phyloP scores from a whole-genome alignment of 2,888 invertebrate species.

The Koerneria pararmatus region DNA sequence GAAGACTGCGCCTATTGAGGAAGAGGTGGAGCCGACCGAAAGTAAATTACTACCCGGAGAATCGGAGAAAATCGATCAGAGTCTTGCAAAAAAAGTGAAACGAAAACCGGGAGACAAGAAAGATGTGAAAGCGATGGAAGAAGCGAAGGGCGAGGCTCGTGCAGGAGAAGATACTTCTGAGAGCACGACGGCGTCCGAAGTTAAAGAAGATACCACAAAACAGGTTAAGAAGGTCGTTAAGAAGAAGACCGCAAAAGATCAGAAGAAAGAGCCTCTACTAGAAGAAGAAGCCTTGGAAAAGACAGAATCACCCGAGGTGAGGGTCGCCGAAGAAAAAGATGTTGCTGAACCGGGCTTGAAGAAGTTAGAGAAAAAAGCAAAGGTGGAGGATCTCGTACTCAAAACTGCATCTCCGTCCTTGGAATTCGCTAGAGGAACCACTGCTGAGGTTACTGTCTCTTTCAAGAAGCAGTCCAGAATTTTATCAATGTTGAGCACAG shows the following conservation, averaged over 20 bases:
- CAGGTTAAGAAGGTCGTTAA: conserved; percentile 16
- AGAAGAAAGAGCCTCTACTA: background rate
- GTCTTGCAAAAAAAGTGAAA: too few relatives aligned
- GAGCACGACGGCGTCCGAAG: conserved; percentile 5
- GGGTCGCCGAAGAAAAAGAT: conserved; percentile 20
- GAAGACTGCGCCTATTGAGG: background rate
- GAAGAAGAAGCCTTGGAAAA: conserved; percentile 32
- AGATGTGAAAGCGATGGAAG: conserved; percentile 9
- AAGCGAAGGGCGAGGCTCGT: background rate
- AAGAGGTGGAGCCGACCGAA: background rate
- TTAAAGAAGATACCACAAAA: background rate
- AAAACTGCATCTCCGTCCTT: too few relatives aligned
- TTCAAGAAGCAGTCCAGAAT: too few relatives aligned
- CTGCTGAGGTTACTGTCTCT: too few relatives aligned
- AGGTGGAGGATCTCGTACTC: conserved; percentile 22
- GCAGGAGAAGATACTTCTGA: background rate
- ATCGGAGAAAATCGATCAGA: background rate
- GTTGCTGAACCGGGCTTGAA: conserved; percentile 11
- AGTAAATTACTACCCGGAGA: background rate
- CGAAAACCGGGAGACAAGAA: too few relatives aligned
- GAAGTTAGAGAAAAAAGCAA: conserved; percentile 22
- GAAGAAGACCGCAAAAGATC: conserved; percentile 27
- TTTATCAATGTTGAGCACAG: too few relatives aligned
- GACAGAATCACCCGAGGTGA: background rate
- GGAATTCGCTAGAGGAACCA: too few relatives aligned